Evolutionary conservation across 2,113 vertebrate genomes (phyloP), one percentile per base, ranked within the genome.

Genomic region (Nettapus auritus): DNA sequence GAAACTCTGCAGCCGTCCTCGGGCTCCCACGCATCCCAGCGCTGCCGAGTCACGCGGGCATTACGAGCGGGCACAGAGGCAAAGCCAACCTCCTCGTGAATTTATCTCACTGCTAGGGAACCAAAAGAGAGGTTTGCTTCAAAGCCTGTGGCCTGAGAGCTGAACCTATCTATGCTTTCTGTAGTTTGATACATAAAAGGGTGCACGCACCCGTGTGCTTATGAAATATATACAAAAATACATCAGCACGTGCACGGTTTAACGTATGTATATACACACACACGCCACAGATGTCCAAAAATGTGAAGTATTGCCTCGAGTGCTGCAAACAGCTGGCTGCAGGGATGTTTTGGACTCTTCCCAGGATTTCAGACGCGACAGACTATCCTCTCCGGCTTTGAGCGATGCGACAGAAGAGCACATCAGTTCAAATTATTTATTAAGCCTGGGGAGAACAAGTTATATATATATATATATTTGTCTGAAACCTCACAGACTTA

Each of bases 321-420:
- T 74, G 82, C 89, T 70, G 64, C 85, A 63, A 80, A 79, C 85
- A 94, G 75, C 94, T 94, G 88, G 68, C 79, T 77, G 78, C 55
- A 29, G 2, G 23, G 85, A 3, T 89, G 79, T 91, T 92, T 7
- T 88, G 85, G 82, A 83, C n/a, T 64, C 36, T 83, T 55, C 40
- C 90, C 82, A 95, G 67, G 67, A 89, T 64, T 94, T 87, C 15
- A 66, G 62, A 71, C 44, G 67, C 36, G 63, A 88, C 88, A 95
- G 82, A 94, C 92, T 87, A 73, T 71, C 75, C 78, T 60, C 84
- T 71, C 28, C 12, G 50, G 53, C 87, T 82, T 74, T 63, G n/a
- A 76, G 68, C 82, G 84, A 89, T 60, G 33, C 22, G 56, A 74
- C 36, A 88, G 31, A 73, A 90, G 28, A 6, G 11, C 26, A 28